phyloP scores from a whole-genome alignment of 2,888 invertebrate species.

The Megalurothrips usitatus region DNA sequence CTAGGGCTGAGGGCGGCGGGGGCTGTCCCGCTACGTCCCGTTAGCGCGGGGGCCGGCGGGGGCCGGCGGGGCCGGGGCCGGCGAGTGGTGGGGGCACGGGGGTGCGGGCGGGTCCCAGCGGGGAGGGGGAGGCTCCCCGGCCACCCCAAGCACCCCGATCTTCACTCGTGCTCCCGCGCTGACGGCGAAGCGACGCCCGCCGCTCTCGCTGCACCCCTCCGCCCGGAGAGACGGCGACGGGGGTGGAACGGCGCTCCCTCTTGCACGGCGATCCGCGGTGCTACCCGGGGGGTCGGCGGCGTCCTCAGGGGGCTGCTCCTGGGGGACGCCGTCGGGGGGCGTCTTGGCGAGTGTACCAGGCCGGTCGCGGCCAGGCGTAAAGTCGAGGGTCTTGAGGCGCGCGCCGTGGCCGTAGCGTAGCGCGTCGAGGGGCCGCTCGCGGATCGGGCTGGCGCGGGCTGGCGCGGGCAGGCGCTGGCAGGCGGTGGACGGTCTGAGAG shows the following conservation, averaged over 20 bases:
- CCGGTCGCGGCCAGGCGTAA: no score
- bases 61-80: background rate
- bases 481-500: background rate
- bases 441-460: no score
- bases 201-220: background rate
- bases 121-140: background rate
- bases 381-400: background rate
- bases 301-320: background rate
- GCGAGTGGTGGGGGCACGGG: background rate
- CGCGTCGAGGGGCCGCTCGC: background rate
- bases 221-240: no score
- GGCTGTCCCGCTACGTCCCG: slow-evolving; percentile 19
- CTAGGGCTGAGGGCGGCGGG: background rate
- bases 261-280: no score
- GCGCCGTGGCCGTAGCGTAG: background rate
- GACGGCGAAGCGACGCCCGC: background rate
- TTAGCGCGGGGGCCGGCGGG: background rate
- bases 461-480: background rate
- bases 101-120: background rate
- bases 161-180: background rate
- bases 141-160: background rate
- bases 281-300: background rate
- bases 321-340: background rate
- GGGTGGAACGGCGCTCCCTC: no score
- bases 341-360: background rate